Evolutionary conservation across 2,113 vertebrate genomes (phyloP).

Genomic region (Coturnix japonica): DNA sequence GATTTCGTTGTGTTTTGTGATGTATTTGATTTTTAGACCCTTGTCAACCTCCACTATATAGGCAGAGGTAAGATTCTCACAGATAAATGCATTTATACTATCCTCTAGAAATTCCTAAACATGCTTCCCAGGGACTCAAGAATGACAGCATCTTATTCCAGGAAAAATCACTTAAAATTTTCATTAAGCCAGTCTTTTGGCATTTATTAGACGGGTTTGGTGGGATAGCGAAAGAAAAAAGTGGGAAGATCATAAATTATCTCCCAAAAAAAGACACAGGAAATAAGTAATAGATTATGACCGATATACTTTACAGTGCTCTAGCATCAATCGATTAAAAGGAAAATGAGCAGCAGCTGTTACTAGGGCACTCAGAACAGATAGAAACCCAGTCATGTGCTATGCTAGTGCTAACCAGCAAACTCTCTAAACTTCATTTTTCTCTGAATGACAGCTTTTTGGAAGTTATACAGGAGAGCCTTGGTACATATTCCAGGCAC

Average conservation of each 20-base stretch:
- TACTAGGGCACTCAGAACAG: neutral
- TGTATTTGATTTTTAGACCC: neutral
- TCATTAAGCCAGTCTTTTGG: neutral
- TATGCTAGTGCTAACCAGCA: neutral
- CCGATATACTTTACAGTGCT: neutral
- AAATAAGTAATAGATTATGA: neutral
- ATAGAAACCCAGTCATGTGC: neutral
- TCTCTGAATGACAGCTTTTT: slow-evolving; percentile 66
- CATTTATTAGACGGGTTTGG: neutral
- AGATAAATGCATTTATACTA: neutral
- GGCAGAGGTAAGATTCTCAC: neutral
- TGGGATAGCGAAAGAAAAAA: neutral
- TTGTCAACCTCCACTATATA: neutral
- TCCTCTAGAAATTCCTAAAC: neutral
- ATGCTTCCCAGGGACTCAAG: neutral
- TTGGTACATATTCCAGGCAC: slow-evolving; percentile 58
- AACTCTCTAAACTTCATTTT: slow-evolving; percentile 58
- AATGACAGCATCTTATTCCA: neutral
- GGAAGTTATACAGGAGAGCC: slow-evolving; percentile 62
- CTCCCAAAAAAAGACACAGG: neutral
- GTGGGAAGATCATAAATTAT: neutral
- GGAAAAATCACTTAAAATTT: neutral
- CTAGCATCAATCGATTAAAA: neutral
- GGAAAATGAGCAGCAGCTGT: slow-evolving; percentile 5
- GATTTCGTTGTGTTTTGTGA: neutral